Evolutionary conservation across 2,113 vertebrate species (phyloP).

Genomic region (Ploceus nigricollis): DNA sequence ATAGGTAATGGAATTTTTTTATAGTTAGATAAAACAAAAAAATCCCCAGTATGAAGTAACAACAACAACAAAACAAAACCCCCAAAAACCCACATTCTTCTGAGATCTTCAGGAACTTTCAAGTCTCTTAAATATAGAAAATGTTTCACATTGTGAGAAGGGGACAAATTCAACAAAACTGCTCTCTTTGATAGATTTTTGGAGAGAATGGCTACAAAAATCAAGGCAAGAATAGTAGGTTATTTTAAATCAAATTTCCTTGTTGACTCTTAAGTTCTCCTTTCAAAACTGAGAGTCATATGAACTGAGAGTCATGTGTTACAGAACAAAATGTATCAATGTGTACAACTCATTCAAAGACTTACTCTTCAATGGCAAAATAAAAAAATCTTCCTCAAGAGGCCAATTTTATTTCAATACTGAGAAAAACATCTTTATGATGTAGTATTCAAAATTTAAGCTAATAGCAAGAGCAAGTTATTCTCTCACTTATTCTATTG

Average conservation of each 20-base stretch:
- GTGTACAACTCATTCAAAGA: not conserved
- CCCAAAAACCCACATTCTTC: not conserved
- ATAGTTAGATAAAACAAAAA: not conserved
- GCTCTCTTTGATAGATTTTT: not conserved
- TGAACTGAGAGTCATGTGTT: not conserved
- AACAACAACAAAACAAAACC: not conserved
- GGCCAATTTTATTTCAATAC: not conserved
- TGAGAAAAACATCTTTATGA: not conserved
- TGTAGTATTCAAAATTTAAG: not conserved
- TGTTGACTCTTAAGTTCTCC: not conserved
- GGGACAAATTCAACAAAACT: not conserved
- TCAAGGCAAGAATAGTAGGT: not conserved
- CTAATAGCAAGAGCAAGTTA: not conserved
- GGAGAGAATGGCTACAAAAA: not conserved
- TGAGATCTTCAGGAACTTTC: not conserved
- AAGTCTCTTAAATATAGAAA: not conserved
- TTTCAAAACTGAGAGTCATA: not conserved
- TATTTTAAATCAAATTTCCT: not conserved
- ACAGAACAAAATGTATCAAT: not conserved
- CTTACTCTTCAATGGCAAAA: not conserved
- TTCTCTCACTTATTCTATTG: not conserved
- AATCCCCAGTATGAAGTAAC: rapidly evolving
- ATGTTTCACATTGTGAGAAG: not conserved
- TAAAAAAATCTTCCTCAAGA: not conserved
- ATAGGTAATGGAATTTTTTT: not conserved